Base-by-base conservation (phyloP, 2,888 invertebrate genomes). In the Synanthedon formicaeformis region DNA sequence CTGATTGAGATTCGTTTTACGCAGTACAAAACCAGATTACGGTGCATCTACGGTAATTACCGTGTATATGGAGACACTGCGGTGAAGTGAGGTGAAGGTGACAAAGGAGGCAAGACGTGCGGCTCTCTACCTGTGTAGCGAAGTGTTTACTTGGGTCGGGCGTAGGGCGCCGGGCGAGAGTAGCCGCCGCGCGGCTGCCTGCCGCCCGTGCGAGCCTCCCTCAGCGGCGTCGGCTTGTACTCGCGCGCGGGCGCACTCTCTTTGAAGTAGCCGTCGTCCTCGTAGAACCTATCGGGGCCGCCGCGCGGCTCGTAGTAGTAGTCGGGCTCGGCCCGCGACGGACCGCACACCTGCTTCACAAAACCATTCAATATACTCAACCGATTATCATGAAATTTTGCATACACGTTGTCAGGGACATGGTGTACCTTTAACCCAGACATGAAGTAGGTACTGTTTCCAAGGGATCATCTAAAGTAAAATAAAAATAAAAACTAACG, bases 241-340 rank as follows among this genome's bases (percentile, higher is more conserved):
- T 45, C 45, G 49, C 49, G 49, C 49, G 49, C 51, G 64, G 62
- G 63, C 75, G 63, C 40, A 66, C 51, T 72, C 2, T 77, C 76
- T 65, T 82, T 80, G 60, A 75, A 75, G 10, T 66, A 60, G 23
- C 54, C 40, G 14, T 82, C 85, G 11, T 85, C 85, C 40, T 84
- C 82, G 65, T 83, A 84, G 74, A 75, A 84, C 45, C 81, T 78
- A 6, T 85, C 84, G 50, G 73, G 73, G 3, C 65, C 62, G 27
- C 81, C 34, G 34, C 34, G 34, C 34, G 34, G 72, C 48, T 81
- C 90, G 71, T 81, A 90, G 78, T 93, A 94, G 69, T 91, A 92
- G 64, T 94, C 94, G 88, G 58, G 90, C 82, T 66, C 94, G 58
- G 93, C 90, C 64, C 92, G 90, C 67, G 89, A 81, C n/a, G 71